Evolutionary conservation across 2,888 invertebrate genomes (phyloP).

Genomic region (Lithophane ornitopus): DNA sequence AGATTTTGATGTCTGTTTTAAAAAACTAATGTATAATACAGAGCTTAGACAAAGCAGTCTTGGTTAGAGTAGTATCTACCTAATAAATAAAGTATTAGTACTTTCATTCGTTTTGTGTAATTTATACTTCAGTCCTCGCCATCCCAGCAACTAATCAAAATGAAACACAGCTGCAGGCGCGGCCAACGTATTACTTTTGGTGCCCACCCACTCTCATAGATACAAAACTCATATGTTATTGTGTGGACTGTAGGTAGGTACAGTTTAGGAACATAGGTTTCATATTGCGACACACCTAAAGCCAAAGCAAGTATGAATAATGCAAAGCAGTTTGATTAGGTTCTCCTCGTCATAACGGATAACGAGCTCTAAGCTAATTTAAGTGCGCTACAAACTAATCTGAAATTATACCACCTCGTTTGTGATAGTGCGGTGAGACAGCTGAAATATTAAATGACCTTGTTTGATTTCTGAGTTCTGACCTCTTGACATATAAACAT

Average conservation of each 20-base stretch:
- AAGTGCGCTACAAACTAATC: constrained; percentile 46
- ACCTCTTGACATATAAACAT: constrained; percentile 35
- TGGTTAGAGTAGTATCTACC: neutral
- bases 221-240: constrained; percentile 2
- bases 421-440: constrained; percentile 26
- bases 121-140: neutral
- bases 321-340: constrained; percentile 37
- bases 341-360: constrained; percentile 35
- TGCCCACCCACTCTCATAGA: neutral
- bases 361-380: constrained; percentile 41
- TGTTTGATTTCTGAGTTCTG: constrained; percentile 3
- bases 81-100: neutral
- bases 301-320: constrained; percentile 37
- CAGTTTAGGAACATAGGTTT: constrained; percentile 6
- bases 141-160: constrained; percentile 20
- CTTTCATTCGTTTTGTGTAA: constrained; percentile 12
- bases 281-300: constrained; percentile 7
- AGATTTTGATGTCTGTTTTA: neutral
- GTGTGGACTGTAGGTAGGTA: neutral
- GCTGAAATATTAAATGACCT: constrained; percentile 58
- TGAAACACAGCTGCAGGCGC: constrained; percentile 32
- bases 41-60: neutral
- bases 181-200: constrained; percentile 7
- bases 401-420: constrained; percentile 58
- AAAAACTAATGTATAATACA: neutral